Conservation (phyloP, 2,113 vertebrate species). For the Atlantisia rogersi region DNA sequence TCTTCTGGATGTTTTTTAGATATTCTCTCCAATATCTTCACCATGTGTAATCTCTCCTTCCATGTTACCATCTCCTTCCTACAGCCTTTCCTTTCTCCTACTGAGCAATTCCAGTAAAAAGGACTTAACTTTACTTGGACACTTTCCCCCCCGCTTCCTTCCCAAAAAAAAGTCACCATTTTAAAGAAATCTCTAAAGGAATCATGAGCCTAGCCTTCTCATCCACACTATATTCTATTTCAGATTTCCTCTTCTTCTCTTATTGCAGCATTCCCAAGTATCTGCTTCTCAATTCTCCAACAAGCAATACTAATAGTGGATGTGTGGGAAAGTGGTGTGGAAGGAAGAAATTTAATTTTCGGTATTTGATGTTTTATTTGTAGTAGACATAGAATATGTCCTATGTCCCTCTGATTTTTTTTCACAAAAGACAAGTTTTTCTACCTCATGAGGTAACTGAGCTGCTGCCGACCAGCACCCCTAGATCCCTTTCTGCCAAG, state of each 20-base stretch:
- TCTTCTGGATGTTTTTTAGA: neutral
- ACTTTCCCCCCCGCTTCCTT: too few species aligned
- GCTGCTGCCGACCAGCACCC: accelerated
- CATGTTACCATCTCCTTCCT: neutral
- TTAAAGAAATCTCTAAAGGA: neutral
- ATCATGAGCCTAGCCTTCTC: neutral
- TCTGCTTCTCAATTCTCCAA: neutral
- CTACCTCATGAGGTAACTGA: neutral
- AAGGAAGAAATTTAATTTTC: neutral
- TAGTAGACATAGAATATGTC: neutral
- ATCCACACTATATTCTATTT: neutral
- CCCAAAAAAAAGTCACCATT: neutral
- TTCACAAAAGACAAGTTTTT: neutral
- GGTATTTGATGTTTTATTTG: neutral
- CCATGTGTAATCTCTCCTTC: neutral
- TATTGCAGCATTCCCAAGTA: neutral
- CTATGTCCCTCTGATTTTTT: neutral
- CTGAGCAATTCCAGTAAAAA: neutral
- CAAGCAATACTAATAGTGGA: neutral
- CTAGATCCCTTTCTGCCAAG: neutral
- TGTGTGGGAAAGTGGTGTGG: neutral
- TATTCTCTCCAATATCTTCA: neutral
- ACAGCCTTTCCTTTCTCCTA: neutral
- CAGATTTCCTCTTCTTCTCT: neutral
- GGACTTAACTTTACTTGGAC: neutral